Evolutionary conservation across 2,888 invertebrate genomes (phyloP).

Genomic region (Phoronis australis): DNA sequence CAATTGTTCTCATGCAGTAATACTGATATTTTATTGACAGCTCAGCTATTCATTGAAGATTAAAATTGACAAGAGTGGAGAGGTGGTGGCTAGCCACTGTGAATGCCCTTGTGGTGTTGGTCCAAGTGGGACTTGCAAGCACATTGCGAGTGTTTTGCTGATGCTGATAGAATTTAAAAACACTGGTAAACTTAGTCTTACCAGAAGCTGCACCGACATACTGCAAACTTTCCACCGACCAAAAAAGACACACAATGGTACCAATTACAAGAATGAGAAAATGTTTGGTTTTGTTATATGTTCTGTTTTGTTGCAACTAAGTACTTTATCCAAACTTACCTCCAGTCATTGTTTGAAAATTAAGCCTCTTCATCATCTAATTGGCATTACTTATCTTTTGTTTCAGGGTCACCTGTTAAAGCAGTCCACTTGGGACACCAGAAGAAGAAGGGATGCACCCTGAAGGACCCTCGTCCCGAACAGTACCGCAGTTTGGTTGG

Average conservation of each 20-base stretch:
- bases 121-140: conserved; percentile 14
- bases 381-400: neutral
- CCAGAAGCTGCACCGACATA: conserved; percentile 13
- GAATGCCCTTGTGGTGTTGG: conserved; percentile 14
- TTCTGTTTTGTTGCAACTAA: neutral
- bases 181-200: conserved; percentile 3
- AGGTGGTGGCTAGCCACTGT: conserved; percentile 1
- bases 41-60: conserved; percentile 1
- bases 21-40: no score
- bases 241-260: conserved; percentile 6
- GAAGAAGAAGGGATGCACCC: neutral
- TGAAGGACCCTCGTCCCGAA: conserved; percentile 9
- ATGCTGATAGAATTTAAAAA: conserved; percentile 4
- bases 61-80: neutral
- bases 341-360: no score
- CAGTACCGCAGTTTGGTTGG: conserved; percentile 5
- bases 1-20: no score
- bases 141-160: conserved; percentile 11
- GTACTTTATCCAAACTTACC: no score
- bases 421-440: neutral
- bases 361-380: no score
- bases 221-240: conserved; percentile 12
- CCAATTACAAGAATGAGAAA: neutral
- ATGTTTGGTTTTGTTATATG: neutral
- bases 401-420: conserved; percentile 10